Evolutionary conservation across 64 coral and sea anemone species (phyloP).

Genomic region (Montipora cactus): DNA sequence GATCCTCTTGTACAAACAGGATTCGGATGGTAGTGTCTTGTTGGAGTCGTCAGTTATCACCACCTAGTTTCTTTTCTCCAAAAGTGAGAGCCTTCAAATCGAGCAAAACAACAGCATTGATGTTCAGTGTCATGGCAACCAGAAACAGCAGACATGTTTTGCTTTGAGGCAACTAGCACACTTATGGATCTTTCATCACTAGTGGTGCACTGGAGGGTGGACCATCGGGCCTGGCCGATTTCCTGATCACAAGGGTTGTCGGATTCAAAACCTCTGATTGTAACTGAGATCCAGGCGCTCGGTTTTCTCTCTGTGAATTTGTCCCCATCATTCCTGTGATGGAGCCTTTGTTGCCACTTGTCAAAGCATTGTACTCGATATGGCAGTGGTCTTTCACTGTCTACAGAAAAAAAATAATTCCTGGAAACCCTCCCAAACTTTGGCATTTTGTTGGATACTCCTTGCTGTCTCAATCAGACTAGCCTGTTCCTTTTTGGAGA

Average conservation of each 20-base stretch:
- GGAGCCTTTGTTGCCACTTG: constrained; percentile 55
- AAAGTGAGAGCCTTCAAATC: constrained; percentile 38
- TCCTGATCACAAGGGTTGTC: constrained; percentile 34
- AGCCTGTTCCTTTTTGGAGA: constrained; percentile 29
- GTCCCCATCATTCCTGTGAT: constrained; percentile 23
- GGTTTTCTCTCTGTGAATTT: neutral
- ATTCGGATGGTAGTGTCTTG: constrained; percentile 53
- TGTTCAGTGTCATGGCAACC: constrained; percentile 12
- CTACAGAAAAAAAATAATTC: constrained; percentile 17
- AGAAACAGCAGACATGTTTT: constrained; percentile 2
- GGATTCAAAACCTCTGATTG: constrained; percentile 47
- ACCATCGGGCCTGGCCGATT: constrained; percentile 15
- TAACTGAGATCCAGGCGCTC: neutral
- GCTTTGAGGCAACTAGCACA: constrained; percentile 53
- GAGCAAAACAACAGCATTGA: constrained; percentile 10
- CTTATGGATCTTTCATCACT: constrained; percentile 50
- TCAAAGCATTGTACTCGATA: constrained; percentile 20
- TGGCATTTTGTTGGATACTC: neutral
- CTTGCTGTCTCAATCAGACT: constrained; percentile 24
- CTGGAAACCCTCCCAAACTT: neutral
- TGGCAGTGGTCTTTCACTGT: constrained; percentile 7
- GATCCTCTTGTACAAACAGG: constrained; percentile 41
- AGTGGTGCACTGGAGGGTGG: constrained; percentile 39
- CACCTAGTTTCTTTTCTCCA: constrained; percentile 7
- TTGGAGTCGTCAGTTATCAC: constrained; percentile 27